These are phyloP conservation scores for Eupithecia pulchellata DNA, from an alignment of 2,888 invertebrate genomes.

Conservation along the genomic window DNA sequence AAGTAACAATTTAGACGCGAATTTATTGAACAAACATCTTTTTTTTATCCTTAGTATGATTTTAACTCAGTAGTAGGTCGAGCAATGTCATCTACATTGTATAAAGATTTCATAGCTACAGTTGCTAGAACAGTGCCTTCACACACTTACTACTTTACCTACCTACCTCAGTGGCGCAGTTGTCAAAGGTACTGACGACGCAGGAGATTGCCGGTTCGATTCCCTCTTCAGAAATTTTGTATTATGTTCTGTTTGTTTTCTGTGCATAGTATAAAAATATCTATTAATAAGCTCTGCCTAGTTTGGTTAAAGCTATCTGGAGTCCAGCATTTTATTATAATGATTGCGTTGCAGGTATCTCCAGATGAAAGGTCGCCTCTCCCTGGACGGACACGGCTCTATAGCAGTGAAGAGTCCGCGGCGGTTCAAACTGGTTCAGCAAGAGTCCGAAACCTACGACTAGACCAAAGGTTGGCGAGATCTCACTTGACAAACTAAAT, in stretches of 20 bases:
- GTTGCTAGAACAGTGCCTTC: no score
- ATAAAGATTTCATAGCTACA: no score
- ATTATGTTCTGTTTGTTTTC: neutral
- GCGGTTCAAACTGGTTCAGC: slow-evolving; percentile 94
- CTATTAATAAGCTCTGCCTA: neutral
- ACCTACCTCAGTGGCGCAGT: no score
- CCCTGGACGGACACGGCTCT: slow-evolving; percentile 91
- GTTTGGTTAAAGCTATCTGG: neutral
- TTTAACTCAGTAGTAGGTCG: neutral
- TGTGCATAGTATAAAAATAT: neutral
- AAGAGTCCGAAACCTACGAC: slow-evolving; percentile 95
- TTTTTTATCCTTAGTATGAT: neutral
- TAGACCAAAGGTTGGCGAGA: slow-evolving; percentile 71
- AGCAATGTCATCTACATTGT: no score
- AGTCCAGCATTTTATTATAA: neutral
- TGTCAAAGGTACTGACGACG: neutral
- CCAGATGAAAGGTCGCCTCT: slow-evolving; percentile 90
- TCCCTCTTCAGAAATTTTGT: neutral
- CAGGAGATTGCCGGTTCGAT: neutral
- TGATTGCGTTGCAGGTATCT: slow-evolving; percentile 80
- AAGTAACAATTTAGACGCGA: neutral
- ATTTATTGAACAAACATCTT: neutral
- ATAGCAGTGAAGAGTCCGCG: slow-evolving; percentile 94
- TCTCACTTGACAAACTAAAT: neutral
- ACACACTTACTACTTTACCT: no score